Percentiles rank a stretch among this genome's conserved stretches.
phyloP scores from a whole-genome alignment of 2,888 invertebrate genomes.

The Pterobdella sp. region DNA sequence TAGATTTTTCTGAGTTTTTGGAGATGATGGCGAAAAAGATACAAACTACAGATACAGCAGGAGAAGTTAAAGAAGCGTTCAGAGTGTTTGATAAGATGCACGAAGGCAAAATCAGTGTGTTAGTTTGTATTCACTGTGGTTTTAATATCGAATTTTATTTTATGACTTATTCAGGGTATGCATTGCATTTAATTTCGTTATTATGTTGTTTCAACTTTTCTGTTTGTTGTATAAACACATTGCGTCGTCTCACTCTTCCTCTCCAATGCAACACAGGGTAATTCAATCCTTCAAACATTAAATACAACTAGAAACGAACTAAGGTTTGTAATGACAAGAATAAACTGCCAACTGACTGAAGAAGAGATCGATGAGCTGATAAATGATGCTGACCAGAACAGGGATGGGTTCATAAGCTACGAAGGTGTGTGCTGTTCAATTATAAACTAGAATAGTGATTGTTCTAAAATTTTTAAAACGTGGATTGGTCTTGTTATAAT shows the following conservation, averaged over 20 bases:
- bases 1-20: slow-evolving; percentile 37
- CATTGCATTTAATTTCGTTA: too few species aligned
- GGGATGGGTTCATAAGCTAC: slow-evolving; percentile 35
- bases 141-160: too few species aligned
- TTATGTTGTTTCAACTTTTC: too few species aligned
- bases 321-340: slow-evolving; percentile 35
- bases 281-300: too few species aligned
- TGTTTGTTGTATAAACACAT: too few species aligned
- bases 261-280: too few species aligned
- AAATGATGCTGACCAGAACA: slow-evolving; percentile 35
- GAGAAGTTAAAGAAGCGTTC: slow-evolving; percentile 36
- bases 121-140: not conserved
- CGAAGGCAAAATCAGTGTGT: slow-evolving; percentile 29
- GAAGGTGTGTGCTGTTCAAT: slow-evolving; percentile 36
- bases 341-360: slow-evolving; percentile 34
- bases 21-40: slow-evolving; percentile 39
- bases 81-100: slow-evolving; percentile 35
- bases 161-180: too few species aligned
- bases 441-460: too few species aligned
- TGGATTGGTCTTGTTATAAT: too few species aligned
- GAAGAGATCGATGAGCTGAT: slow-evolving; percentile 37
- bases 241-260: too few species aligned
- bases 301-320: slow-evolving; percentile 28
- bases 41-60: slow-evolving; percentile 35
- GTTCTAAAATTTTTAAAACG: too few species aligned